Evolutionary conservation across 2,797 vertebrate genomes (phyloP), one percentile per base, ranked within the genome.

Genomic region (Microchirus variegatus): DNA sequence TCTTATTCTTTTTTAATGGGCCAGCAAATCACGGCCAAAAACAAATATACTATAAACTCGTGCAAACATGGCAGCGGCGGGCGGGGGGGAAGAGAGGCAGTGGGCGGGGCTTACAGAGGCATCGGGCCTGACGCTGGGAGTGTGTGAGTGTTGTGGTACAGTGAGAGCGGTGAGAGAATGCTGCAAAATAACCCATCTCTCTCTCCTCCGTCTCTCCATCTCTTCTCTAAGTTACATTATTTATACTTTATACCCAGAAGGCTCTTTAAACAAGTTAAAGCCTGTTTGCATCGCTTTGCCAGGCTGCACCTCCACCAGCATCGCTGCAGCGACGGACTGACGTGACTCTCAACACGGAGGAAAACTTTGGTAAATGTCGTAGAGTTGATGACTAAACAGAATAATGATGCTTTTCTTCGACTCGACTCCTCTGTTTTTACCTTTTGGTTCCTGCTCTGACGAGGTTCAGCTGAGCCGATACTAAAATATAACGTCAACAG

Each of bases 1-100:
- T 56, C 75, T 69, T 81, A 85, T 84, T 85, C 83, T 84, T 85
- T 89, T 87, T 86, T 84, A 87, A 86, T 75, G 81, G 58, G 59
- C 58, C 73, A 38, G 68, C 41, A 62, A 86, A 85, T 89, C 84
- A 80, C 70, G 9, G 70, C 75, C 67, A 48, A 83, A 58, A 82
- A 83, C 77, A 87, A 86, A 87, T 75, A 83, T 44, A 15, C 43
- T 53, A 79, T 52, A 47, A 66, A 78, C 19, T 63, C 1, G 0
- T 62, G 61, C 64, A 70, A 62, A 79, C 76, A 70, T 53, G 8
- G 3, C n/a, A 10, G 44, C 15, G 6, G 41, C 3, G 19, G 19
- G 38, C 10, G n/a, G 19, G 31, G 36, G 9, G 15, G 9, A n/a
- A n/a, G 42, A 48, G 49, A 15, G 61, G 67, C 18, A 11, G 35